Evolutionary conservation across 2,888 invertebrate species (phyloP).

Genomic region (Laothoe populi): DNA sequence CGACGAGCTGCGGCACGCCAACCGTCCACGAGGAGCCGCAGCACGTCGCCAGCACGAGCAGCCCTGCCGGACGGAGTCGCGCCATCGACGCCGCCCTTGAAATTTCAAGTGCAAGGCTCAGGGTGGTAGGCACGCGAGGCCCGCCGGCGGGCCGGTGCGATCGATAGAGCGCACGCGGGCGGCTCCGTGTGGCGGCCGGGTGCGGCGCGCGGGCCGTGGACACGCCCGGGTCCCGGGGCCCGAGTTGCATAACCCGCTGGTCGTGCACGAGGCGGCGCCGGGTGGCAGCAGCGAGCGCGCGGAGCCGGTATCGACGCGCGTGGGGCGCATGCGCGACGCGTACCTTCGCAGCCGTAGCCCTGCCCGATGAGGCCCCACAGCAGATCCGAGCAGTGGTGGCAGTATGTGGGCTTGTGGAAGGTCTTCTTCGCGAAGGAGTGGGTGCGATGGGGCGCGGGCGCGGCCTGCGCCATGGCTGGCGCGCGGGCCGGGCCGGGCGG

Average conservation of each 20-base stretch:
- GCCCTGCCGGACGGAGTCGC: conserved; percentile 1
- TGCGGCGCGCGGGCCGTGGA: conserved; percentile 67
- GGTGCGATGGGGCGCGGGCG: conserved; percentile 87
- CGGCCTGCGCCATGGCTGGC: conserved; percentile 85
- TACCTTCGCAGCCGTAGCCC: conserved; percentile 99
- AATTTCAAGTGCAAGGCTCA: conserved; percentile 56
- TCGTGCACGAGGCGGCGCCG: conserved; percentile 63
- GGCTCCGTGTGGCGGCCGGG: conserved; percentile 43
- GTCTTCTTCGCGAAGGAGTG: conserved; percentile 99
- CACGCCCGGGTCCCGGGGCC: conserved; percentile 79
- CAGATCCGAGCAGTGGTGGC: conserved; percentile 99
- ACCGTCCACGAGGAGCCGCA: conserved; percentile 28
- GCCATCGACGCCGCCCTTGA: conserved; percentile 45
- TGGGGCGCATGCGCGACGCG: conserved; percentile 81
- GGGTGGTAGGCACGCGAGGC: conserved; percentile 38
- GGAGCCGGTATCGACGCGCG: conserved; percentile 74
- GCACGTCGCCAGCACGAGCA: conserved; percentile 18
- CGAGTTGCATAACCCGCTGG: conserved; percentile 71
- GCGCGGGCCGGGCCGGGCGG: conserved; percentile 82
- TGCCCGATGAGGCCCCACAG: conserved; percentile 99
- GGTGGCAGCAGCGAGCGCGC: conserved; percentile 54
- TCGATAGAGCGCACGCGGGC: conserved; percentile 37
- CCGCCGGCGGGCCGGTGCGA: conserved; percentile 59
- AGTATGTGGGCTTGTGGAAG: conserved; percentile 99
- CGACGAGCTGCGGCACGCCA: conserved; percentile 29